A percentile compares a stretch with the other conserved stretches of the same genome.
Evolutionary conservation across 2,888 invertebrate genomes (phyloP).

Genomic region (Erebia ligea): DNA sequence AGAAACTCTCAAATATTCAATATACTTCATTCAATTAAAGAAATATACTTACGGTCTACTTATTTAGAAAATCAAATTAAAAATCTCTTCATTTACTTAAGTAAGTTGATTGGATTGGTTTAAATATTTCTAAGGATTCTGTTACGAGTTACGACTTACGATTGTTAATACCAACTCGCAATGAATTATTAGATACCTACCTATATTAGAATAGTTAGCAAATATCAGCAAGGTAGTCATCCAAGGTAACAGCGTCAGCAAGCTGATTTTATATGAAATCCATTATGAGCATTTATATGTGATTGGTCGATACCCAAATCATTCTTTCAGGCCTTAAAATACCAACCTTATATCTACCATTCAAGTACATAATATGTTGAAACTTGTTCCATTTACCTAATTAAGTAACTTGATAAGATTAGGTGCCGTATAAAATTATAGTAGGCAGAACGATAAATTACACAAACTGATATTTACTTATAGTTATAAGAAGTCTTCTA

Average conservation of each 20-base stretch:
- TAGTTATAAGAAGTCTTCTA: too few relatives aligned
- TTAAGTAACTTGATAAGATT: conserved; percentile 44
- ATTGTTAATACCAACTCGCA: conserved; percentile 18
- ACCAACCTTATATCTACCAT: background rate
- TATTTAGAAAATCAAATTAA: background rate
- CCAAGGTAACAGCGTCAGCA: background rate
- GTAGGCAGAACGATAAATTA: background rate
- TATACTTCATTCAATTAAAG: background rate
- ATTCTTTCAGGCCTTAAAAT: conserved; percentile 1
- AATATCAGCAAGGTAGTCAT: background rate
- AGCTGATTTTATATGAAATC: background rate
- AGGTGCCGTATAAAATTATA: background rate
- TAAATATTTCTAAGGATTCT: conserved; percentile 32
- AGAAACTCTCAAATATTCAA: background rate
- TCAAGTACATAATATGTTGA: conserved; percentile 5
- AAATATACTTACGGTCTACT: too few relatives aligned
- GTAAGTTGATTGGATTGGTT: conserved; percentile 28
- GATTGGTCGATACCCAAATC: background rate
- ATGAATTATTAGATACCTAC: background rate
- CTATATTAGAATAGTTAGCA: background rate
- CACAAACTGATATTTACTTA: background rate
- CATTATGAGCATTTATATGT: too few relatives aligned
- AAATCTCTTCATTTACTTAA: conserved; percentile 26
- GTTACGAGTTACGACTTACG: background rate
- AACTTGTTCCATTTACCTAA: conserved; percentile 43